phyloP scores from a whole-genome alignment of 2,113 vertebrate genomes.

The Dendropsophus ebraccatus region DNA sequence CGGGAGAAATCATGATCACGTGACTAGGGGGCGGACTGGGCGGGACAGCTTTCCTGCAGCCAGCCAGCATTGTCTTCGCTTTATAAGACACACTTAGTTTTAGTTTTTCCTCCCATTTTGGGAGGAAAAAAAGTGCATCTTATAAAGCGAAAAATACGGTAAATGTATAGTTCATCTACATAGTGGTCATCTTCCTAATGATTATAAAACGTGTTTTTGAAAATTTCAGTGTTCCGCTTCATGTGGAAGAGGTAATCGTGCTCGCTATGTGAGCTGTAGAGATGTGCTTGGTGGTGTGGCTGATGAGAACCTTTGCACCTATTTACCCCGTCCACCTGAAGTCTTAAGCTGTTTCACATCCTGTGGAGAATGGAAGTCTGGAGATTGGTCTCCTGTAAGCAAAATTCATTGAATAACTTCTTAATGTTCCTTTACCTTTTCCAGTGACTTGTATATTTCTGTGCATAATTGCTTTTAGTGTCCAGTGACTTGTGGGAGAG shows the following conservation, averaged over 20 bases:
- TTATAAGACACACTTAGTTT: too few relatives aligned
- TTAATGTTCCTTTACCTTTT: neutral
- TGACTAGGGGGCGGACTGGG: too few relatives aligned
- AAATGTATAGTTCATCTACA: too few relatives aligned
- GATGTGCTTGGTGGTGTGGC: conserved; percentile 82
- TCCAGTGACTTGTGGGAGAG: conserved; percentile 85
- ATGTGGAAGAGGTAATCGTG: conserved; percentile 86
- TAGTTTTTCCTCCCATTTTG: too few relatives aligned
- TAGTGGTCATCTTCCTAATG: too few relatives aligned
- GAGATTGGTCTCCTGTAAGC: conserved; percentile 93
- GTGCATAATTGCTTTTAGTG: conserved; percentile 83
- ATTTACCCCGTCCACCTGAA: conserved; percentile 85
- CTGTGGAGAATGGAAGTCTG: conserved; percentile 90
- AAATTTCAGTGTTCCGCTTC: conserved; percentile 86
- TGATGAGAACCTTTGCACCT: conserved; percentile 84
- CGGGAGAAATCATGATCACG: too few relatives aligned
- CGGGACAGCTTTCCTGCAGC: too few relatives aligned
- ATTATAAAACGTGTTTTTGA: neutral
- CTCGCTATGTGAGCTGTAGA: conserved; percentile 93
- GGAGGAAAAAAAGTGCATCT: too few relatives aligned
- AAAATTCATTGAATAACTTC: neutral
- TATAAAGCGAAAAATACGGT: too few relatives aligned
- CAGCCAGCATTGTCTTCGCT: too few relatives aligned
- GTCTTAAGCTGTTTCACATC: conserved; percentile 83
- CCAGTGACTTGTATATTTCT: conserved; percentile 50